Percentiles rank a stretch among this genome's conserved stretches.
Evolutionary conservation across 2,797 vertebrate genomes (phyloP).

Genomic region (Muraenolepis orangiensis): DNA sequence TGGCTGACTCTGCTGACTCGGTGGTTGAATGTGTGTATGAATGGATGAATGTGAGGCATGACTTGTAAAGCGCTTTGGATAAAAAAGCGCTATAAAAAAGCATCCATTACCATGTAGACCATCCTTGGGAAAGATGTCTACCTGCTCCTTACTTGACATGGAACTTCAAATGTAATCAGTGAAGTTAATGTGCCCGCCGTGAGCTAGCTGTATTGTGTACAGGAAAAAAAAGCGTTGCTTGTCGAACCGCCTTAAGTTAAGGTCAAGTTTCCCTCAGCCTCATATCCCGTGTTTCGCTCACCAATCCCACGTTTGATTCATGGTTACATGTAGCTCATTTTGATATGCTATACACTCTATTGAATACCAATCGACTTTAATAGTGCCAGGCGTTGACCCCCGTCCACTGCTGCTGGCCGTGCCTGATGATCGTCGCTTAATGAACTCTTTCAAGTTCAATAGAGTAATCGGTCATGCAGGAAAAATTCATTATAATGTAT

Average conservation of each 20-base stretch:
- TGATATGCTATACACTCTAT: slow-evolving; percentile 63
- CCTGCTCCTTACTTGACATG: neutral
- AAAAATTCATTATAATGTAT: slow-evolving; percentile 63
- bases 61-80: too few species aligned
- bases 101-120: too few species aligned
- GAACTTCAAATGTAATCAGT: neutral
- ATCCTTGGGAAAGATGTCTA: neutral
- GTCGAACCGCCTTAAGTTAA: slow-evolving; percentile 30
- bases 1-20: too few species aligned
- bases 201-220: neutral
- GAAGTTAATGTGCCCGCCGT: neutral
- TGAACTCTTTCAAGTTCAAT: slow-evolving; percentile 70
- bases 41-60: too few species aligned
- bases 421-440: slow-evolving; percentile 69
- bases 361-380: slow-evolving; percentile 69
- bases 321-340: slow-evolving; percentile 50
- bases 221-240: neutral
- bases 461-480: slow-evolving; percentile 61
- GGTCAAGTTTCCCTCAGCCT: slow-evolving; percentile 39
- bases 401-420: slow-evolving; percentile 50
- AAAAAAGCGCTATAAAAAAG: too few species aligned
- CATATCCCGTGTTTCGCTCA: slow-evolving; percentile 23
- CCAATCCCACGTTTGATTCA: slow-evolving; percentile 50
- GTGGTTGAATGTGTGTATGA: too few species aligned
- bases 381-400: slow-evolving; percentile 64